phyloP scores from a whole-genome alignment of 2,888 invertebrate species.

The Calliphora vomitoria region DNA sequence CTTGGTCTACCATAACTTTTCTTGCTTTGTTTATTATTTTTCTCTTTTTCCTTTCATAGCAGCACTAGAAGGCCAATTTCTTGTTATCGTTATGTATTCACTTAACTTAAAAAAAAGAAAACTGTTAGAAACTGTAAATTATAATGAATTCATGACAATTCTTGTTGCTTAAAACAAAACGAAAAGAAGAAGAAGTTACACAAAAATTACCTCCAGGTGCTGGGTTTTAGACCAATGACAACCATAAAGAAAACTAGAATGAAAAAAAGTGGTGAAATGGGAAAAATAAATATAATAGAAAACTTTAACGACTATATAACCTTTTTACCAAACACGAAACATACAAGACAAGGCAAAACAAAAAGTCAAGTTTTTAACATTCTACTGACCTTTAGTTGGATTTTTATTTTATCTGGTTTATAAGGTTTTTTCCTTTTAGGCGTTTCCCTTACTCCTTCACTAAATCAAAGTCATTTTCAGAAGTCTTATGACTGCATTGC shows the following conservation, averaged over 20 bases:
- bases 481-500: not conserved
- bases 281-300: constrained; percentile 2
- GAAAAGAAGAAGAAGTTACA: not conserved
- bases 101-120: not conserved
- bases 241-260: constrained; percentile 27
- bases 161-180: constrained; percentile 29
- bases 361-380: not conserved
- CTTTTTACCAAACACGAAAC: not conserved
- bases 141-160: constrained; percentile 57
- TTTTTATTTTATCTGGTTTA: constrained; percentile 25
- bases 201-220: constrained; percentile 62
- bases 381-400: constrained; percentile 29
- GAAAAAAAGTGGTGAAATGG: not conserved
- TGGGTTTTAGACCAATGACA: constrained; percentile 49
- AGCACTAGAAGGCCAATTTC: no score
- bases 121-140: constrained; percentile 38
- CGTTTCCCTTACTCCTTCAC: not conserved
- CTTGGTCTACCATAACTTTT: no score
- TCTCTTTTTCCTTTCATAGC: no score
- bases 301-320: constrained; percentile 51
- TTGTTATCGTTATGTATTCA: no score
- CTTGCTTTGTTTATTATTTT: no score
- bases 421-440: not conserved
- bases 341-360: not conserved
- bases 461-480: constrained; percentile 42